Percentiles rank a stretch among this genome's conserved stretches.
These are phyloP conservation scores for Nannobrachium achirus DNA, from an alignment of 2,113 vertebrate genomes.

Conservation along the genomic window DNA sequence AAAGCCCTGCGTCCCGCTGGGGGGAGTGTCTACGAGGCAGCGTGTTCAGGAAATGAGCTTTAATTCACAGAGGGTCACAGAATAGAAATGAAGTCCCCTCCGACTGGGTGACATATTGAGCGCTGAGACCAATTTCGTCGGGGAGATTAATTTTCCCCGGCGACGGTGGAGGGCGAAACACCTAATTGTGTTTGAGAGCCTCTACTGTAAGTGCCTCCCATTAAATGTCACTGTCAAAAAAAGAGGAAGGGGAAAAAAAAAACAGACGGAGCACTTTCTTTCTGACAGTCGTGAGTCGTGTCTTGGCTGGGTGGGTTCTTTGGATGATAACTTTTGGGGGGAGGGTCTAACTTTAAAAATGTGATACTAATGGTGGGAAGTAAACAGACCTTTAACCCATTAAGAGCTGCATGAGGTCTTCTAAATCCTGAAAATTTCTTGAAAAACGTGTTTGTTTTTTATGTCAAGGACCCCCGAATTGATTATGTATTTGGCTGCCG, in stretches of 20 bases:
- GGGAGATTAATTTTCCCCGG: slow-evolving; percentile 81
- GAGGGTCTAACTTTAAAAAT: slow-evolving; percentile 12
- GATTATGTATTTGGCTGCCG: no score
- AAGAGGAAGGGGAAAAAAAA: no score
- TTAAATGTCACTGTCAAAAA: slow-evolving; percentile 61
- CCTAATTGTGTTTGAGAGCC: slow-evolving; percentile 71
- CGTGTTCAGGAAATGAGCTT: slow-evolving; percentile 75
- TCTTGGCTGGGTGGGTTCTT: slow-evolving; percentile 4
- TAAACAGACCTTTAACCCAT: background rate
- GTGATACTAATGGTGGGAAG: background rate
- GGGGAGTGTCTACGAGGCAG: slow-evolving; percentile 53
- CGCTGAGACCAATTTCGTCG: slow-evolving; percentile 74
- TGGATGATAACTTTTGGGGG: no score
- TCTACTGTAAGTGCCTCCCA: slow-evolving; percentile 69
- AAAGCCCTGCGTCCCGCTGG: slow-evolving; percentile 68
- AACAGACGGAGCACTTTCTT: slow-evolving; percentile 48
- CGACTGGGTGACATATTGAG: slow-evolving; percentile 70
- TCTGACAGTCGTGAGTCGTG: slow-evolving; percentile 36
- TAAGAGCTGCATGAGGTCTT: no score
- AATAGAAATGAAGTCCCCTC: slow-evolving; percentile 76
- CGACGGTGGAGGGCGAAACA: slow-evolving; percentile 75
- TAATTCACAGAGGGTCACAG: slow-evolving; percentile 72
- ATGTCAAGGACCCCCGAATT: no score
- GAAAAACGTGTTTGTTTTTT: no score
- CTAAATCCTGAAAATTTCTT: no score